Conservation (phyloP, 2,113 vertebrate species). For the Coregonus clupeaformis region DNA sequence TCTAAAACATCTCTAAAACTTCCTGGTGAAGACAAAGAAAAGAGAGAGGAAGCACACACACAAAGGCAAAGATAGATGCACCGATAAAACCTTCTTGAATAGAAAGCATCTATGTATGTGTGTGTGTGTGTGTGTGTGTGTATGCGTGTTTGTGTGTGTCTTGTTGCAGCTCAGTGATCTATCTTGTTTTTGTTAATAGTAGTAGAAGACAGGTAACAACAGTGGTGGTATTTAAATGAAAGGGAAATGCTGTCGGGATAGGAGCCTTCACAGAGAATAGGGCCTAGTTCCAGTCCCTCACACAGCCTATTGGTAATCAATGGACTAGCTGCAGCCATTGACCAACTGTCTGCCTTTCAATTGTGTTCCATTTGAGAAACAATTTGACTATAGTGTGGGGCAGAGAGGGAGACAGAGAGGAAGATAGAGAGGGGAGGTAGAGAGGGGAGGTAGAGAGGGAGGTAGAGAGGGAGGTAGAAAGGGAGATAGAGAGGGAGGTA, state of each 20-base stretch:
- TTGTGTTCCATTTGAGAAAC: constrained; percentile 95
- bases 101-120: too few relatives aligned
- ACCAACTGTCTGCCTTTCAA: constrained; percentile 97
- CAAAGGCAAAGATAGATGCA: not conserved
- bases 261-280: constrained; percentile 71
- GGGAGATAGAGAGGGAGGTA: too few relatives aligned
- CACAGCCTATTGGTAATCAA: constrained; percentile 96
- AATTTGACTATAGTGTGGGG: constrained; percentile 95
- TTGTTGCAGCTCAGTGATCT: constrained; percentile 74
- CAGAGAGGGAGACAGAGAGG: constrained; percentile 55
- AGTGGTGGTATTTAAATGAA: constrained; percentile 87
- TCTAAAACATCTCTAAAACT: constrained; percentile 20
- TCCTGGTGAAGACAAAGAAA: not conserved
- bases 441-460: too few relatives aligned
- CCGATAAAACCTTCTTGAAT: constrained; percentile 19
- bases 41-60: not conserved
- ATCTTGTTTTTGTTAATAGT: constrained; percentile 67
- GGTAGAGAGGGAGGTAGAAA: too few relatives aligned
- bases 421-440: constrained; percentile 94
- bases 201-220: constrained; percentile 52
- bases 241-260: constrained; percentile 33
- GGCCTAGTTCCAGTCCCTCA: constrained; percentile 23
- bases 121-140: not conserved
- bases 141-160: constrained; percentile 13
- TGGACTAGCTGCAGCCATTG: constrained; percentile 88